These are phyloP conservation scores for Numenius arquata DNA, from an alignment of 2,113 vertebrate species.

Conservation along the genomic window DNA sequence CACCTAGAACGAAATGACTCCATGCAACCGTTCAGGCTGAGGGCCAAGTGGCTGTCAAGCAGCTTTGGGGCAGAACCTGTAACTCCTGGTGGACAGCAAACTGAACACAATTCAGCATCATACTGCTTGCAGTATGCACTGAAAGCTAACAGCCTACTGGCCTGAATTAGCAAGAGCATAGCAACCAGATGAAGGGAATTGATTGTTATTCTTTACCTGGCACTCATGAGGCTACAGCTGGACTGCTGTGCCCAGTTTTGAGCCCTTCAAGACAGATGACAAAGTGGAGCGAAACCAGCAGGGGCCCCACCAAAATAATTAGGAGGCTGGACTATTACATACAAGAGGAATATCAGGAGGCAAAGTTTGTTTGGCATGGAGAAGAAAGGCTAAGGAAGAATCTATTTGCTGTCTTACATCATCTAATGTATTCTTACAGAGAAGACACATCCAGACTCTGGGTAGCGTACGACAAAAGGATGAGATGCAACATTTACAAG, in stretches of 20 bases:
- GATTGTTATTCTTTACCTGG: background rate
- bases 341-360: background rate
- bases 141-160: background rate
- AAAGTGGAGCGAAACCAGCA: background rate
- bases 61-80: background rate
- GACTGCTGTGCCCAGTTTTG: background rate
- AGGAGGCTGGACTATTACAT: background rate
- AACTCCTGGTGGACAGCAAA: background rate
- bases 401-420: background rate
- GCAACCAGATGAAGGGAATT: background rate
- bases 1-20: background rate
- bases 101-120: rapidly evolving
- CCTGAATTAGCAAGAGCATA: background rate
- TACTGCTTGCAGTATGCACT: background rate
- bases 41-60: background rate
- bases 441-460: background rate
- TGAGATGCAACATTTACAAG: background rate
- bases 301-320: background rate
- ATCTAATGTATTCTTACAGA: background rate
- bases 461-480: background rate
- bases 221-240: background rate
- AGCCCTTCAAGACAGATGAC: background rate
- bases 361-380: background rate
- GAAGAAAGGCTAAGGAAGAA: background rate
- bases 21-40: background rate